phyloP scores from a whole-genome alignment of 35 echinoderm and acorn worm species.

The Nesometra sesokonis region DNA sequence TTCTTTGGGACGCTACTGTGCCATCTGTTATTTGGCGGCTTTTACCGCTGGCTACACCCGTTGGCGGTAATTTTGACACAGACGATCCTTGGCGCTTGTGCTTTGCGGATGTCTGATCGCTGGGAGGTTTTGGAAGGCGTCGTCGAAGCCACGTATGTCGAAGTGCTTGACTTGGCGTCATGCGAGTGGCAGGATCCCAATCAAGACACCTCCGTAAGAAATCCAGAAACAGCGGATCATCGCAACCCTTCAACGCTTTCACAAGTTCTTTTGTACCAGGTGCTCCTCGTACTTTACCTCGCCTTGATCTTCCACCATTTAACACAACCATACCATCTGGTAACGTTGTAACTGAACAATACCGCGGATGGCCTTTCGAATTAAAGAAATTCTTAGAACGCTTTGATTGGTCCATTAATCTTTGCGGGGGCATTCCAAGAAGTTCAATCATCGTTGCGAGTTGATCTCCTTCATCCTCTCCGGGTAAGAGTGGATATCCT shows the following conservation, averaged over 20 bases:
- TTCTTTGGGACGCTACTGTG: constrained; percentile 48
- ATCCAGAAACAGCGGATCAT: constrained; percentile 90
- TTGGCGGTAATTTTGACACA: constrained; percentile 83
- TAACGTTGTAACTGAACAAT: constrained; percentile 86
- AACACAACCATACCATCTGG: constrained; percentile 77
- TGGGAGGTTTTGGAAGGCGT: constrained; percentile 85
- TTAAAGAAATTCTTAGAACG: constrained; percentile 95
- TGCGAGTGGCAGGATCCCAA: constrained; percentile 83
- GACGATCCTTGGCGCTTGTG: constrained; percentile 92
- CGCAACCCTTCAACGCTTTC: constrained; percentile 90
- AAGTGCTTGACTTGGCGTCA: constrained; percentile 88
- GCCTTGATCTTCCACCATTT: constrained; percentile 79
- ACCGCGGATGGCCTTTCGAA: constrained; percentile 89
- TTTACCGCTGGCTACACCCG: constrained; percentile 65
- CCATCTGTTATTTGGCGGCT: constrained; percentile 32
- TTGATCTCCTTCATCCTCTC: constrained; percentile 94
- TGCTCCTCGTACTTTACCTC: constrained; percentile 84
- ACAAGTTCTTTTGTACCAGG: constrained; percentile 95
- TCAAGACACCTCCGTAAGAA: constrained; percentile 90
- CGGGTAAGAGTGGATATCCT: constrained; percentile 87
- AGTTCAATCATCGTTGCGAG: constrained; percentile 85
- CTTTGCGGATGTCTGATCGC: constrained; percentile 55
- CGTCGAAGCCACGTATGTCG: constrained; percentile 84
- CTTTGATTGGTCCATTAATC: constrained; percentile 77
- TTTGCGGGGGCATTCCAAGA: constrained; percentile 84